phyloP scores from a whole-genome alignment of 2,113 vertebrate species.

The Prunella himalayana region DNA sequence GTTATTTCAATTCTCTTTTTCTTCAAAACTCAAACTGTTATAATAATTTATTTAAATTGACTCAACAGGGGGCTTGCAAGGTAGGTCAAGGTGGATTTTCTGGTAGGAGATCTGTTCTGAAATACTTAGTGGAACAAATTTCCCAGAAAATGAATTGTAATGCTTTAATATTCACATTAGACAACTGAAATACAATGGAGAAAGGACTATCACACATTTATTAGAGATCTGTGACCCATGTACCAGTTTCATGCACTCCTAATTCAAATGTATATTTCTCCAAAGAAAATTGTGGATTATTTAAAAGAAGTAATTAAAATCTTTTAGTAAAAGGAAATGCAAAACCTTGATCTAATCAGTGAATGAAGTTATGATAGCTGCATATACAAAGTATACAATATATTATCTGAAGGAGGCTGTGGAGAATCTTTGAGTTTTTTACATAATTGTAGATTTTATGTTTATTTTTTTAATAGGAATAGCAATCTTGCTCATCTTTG shows the following conservation, averaged over 20 bases:
- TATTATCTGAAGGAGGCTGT: neutral
- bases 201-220: neutral
- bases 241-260: neutral
- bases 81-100: conserved; percentile 43
- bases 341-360: neutral
- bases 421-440: neutral
- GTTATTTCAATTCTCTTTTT: conserved; percentile 19
- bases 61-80: conserved; percentile 23
- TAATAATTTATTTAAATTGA: conserved; percentile 32
- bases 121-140: conserved; percentile 10
- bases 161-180: neutral
- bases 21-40: conserved; percentile 6
- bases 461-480: neutral
- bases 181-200: neutral
- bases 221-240: neutral
- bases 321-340: neutral
- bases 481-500: neutral
- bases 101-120: neutral
- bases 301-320: neutral
- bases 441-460: neutral
- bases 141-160: neutral
- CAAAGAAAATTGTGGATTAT: neutral
- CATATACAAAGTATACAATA: neutral
- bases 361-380: neutral
- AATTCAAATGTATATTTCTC: neutral